A percentile compares a stretch with the other conserved stretches of the same genome.
Evolutionary conservation across 2,797 vertebrate species (phyloP).

Genomic region (Pyrrhura leucotis): DNA sequence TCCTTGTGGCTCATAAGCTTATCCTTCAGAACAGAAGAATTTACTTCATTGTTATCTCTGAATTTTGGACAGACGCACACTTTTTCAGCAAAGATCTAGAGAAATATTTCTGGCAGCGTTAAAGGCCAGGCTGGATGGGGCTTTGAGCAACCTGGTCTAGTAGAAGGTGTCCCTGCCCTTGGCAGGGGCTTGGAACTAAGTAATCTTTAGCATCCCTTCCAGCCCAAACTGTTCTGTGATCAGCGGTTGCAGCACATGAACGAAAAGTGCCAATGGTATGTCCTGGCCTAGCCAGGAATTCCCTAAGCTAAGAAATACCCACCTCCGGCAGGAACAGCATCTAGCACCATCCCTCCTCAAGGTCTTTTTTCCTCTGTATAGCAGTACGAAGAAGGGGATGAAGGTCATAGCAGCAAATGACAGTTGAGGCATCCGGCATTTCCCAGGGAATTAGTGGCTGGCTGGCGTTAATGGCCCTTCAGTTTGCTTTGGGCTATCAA

Average conservation of each 20-base stretch:
- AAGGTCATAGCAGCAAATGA: not conserved
- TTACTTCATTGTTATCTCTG: not conserved
- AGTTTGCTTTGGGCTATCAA: conserved; percentile 8
- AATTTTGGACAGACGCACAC: not conserved
- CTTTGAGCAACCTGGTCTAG: not conserved
- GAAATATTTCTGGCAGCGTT: not conserved
- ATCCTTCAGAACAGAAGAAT: not conserved
- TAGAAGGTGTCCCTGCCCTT: not conserved
- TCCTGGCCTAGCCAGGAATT: not conserved
- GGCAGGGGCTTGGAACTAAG: not conserved
- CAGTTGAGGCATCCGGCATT: not conserved
- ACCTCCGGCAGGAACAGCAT: not conserved
- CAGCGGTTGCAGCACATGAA: not conserved
- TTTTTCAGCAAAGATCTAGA: not conserved
- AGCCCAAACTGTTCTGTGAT: not conserved
- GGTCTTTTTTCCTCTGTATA: not conserved
- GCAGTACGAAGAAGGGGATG: not conserved
- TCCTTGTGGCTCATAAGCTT: not conserved
- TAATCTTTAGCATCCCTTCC: not conserved
- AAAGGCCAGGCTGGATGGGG: not conserved
- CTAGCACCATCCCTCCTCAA: not conserved
- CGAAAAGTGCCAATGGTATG: fast-evolving
- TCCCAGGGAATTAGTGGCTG: conserved; percentile 17
- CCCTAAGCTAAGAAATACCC: not conserved
- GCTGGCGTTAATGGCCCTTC: not conserved